Percentiles rank a stretch among this genome's conserved stretches.
Conservation (phyloP, 2,113 vertebrate genomes). For the Hymenochirus boettgeri region DNA sequence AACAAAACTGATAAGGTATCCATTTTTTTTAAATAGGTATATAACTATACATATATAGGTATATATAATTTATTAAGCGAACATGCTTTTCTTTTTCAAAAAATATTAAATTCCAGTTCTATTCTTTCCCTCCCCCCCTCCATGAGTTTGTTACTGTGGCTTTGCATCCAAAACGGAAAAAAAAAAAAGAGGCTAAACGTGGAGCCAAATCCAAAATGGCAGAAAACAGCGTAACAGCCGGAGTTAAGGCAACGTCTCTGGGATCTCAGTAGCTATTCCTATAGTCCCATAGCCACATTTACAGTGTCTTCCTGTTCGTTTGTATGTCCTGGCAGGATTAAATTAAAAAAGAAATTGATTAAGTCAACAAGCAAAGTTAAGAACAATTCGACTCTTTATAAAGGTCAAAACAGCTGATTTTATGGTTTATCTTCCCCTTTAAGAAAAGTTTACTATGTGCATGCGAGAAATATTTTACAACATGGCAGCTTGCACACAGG, state of each 20-base stretch:
- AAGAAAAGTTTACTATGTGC: too few relatives aligned
- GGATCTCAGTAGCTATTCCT: constrained; percentile 1
- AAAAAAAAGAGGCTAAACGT: too few relatives aligned
- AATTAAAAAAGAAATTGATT: too few relatives aligned
- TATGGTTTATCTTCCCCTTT: too few relatives aligned
- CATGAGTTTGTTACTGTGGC: too few relatives aligned
- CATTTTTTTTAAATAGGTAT: constrained; percentile 36
- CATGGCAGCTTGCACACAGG: too few relatives aligned
- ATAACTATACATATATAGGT: constrained; percentile 41
- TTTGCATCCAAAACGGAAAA: too few relatives aligned
- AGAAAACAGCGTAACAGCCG: not conserved
- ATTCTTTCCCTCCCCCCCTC: not conserved
- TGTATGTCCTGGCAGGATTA: constrained; percentile 11
- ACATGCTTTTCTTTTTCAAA: constrained; percentile 35
- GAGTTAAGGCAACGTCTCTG: constrained; percentile 11
- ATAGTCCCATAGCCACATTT: constrained; percentile 17
- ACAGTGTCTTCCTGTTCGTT: constrained; percentile 18
- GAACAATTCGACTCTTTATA: too few relatives aligned
- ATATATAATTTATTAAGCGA: constrained; percentile 38
- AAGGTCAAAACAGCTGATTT: too few relatives aligned
- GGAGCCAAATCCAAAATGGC: too few relatives aligned
- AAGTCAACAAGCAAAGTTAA: too few relatives aligned
- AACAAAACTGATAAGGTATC: not conserved
- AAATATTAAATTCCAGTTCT: constrained; percentile 39
- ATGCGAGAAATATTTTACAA: too few relatives aligned